Conservation (phyloP, 2,113 vertebrate species). For the Probosciger aterrimus region DNA sequence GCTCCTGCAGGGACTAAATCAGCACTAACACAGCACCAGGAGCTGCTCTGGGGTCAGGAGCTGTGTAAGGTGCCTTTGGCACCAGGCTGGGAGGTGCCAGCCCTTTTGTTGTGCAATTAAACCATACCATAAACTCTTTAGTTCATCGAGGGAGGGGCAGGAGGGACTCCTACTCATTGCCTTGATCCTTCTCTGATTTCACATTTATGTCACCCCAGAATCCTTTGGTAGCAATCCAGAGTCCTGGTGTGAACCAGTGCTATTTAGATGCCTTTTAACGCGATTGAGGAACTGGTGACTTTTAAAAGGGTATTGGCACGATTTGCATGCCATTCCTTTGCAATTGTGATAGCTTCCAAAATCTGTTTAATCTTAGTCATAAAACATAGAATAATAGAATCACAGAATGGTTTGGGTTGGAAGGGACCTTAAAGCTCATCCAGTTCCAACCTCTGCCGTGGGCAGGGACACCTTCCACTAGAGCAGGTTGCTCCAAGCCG, state of each 20-base stretch:
- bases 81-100: neutral
- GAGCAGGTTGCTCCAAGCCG: neutral
- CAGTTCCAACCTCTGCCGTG: neutral
- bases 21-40: fast-evolving
- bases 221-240: neutral
- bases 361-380: neutral
- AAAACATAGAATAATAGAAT: no score
- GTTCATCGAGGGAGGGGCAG: neutral
- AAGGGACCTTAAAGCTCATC: neutral
- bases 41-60: neutral
- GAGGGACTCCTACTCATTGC: neutral
- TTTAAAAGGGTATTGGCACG: neutral
- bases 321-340: neutral
- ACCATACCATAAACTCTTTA: neutral
- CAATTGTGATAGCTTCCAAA: neutral
- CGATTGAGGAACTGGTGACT: neutral
- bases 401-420: neutral
- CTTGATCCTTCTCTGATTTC: neutral
- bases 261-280: neutral
- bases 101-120: neutral
- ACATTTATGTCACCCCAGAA: neutral
- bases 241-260: neutral
- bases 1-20: neutral
- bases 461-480: neutral
- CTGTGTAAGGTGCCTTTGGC: neutral